A percentile compares a stretch with the other conserved stretches of the same genome.
Conservation (phyloP, 2,797 vertebrate species). For the Sebastes umbrosus region DNA sequence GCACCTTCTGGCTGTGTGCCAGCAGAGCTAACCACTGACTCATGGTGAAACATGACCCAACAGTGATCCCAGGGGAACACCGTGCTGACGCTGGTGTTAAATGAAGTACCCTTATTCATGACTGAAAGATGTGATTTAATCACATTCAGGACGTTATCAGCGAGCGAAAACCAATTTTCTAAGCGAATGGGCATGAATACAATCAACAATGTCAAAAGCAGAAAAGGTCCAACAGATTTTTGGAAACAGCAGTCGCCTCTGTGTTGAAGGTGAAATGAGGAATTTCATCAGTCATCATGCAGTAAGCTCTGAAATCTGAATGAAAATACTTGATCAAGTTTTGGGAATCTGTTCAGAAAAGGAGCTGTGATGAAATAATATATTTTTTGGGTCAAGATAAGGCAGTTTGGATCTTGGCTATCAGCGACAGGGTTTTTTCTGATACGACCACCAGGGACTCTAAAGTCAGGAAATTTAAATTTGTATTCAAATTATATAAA, state of each 20-base stretch:
- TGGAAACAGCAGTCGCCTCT: background rate
- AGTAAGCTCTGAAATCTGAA: background rate
- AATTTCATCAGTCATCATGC: slow-evolving; percentile 7
- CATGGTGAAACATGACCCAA: background rate
- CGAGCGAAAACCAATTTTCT: slow-evolving; percentile 16
- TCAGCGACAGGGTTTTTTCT: background rate
- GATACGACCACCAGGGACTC: background rate
- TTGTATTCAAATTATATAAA: background rate
- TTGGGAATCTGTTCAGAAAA: background rate
- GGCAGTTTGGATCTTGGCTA: background rate
- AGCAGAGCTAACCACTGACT: background rate
- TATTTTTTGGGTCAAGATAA: background rate
- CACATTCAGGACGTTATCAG: background rate
- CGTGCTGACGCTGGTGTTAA: background rate
- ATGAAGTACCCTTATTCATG: background rate
- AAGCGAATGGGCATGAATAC: background rate
- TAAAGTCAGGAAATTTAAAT: background rate
- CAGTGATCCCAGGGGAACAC: background rate
- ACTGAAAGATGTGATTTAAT: background rate
- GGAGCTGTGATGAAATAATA: background rate
- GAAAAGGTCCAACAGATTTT: background rate
- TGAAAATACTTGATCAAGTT: background rate
- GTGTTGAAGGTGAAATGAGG: background rate
- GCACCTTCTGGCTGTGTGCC: background rate
- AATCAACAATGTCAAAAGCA: slow-evolving; percentile 14